Percentiles rank a stretch among this genome's conserved stretches.
Conservation (phyloP, 2,797 vertebrate genomes). For the Argya squamiceps region DNA sequence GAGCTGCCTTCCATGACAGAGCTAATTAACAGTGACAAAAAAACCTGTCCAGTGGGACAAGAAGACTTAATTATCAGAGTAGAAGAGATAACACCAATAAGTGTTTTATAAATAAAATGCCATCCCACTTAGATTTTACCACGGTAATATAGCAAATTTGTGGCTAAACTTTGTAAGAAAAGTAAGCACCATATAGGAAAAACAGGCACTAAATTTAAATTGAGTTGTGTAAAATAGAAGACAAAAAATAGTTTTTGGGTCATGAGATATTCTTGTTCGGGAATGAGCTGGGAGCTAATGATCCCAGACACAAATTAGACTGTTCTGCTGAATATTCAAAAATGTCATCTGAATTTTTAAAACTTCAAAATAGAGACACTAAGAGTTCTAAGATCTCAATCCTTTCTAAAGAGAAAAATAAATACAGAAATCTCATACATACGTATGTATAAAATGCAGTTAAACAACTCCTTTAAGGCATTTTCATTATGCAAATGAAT, state of each 20-base stretch:
- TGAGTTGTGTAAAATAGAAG: neutral
- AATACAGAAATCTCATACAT: neutral
- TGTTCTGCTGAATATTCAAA: neutral
- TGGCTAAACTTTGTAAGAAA: neutral
- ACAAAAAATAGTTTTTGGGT: neutral
- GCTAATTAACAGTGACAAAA: conserved; percentile 8
- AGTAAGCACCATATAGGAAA: neutral
- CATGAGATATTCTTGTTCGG: neutral
- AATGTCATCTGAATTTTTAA: neutral
- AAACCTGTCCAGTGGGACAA: neutral
- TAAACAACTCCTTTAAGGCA: neutral
- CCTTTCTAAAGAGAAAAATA: neutral
- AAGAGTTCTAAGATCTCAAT: neutral
- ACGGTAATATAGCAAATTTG: rapidly evolving
- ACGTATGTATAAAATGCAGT: neutral
- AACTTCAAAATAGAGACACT: neutral
- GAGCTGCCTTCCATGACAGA: neutral
- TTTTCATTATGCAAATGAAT: neutral
- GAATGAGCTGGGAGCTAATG: neutral
- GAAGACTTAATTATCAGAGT: neutral
- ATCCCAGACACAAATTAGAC: neutral
- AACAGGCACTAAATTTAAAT: neutral
- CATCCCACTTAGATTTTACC: neutral
- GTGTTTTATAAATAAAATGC: neutral
- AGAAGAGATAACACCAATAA: neutral